These are phyloP conservation scores for Sycophaga agraensis DNA, from an alignment of 1,140 invertebrate genomes.

Conservation along the genomic window DNA sequence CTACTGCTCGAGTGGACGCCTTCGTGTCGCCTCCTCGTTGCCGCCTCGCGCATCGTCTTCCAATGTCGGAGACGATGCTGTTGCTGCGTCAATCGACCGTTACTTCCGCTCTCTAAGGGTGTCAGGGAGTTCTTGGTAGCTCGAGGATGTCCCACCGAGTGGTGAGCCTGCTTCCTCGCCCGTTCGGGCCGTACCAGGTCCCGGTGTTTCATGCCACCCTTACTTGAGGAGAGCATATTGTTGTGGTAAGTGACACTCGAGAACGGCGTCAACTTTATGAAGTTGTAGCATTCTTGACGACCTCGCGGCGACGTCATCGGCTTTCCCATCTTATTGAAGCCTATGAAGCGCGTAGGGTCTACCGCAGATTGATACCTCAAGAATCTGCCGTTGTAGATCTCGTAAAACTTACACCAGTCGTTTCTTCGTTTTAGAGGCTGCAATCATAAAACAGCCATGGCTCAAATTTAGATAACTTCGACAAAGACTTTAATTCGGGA, in stretches of 20 bases:
- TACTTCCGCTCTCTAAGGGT: background rate
- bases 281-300: conserved; percentile 57
- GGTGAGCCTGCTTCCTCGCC: conserved; percentile 35
- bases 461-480: no score
- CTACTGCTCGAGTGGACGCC: background rate
- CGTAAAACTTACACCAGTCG: conserved; percentile 59
- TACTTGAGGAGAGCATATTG: conserved; percentile 50
- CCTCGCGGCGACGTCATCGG: conserved; percentile 52
- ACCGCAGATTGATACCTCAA: conserved; percentile 57
- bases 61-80: conserved; percentile 52
- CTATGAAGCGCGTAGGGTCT: conserved; percentile 52
- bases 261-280: conserved; percentile 58
- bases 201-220: conserved; percentile 41
- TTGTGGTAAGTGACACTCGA: conserved; percentile 59
- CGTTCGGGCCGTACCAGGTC: background rate
- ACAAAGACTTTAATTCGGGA: no score
- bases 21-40: conserved; percentile 44
- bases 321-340: conserved; percentile 58
- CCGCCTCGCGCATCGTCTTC: conserved; percentile 39
- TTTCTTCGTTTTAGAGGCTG: conserved; percentile 54
- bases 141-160: conserved; percentile 17
- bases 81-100: conserved; percentile 10
- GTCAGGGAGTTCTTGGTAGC: conserved; percentile 41
- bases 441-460: conserved; percentile 33
- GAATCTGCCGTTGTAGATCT: conserved; percentile 57